These are phyloP conservation scores for Drosophila villosipedis DNA, from an alignment of 2,888 invertebrate species.

Conservation along the genomic window DNA sequence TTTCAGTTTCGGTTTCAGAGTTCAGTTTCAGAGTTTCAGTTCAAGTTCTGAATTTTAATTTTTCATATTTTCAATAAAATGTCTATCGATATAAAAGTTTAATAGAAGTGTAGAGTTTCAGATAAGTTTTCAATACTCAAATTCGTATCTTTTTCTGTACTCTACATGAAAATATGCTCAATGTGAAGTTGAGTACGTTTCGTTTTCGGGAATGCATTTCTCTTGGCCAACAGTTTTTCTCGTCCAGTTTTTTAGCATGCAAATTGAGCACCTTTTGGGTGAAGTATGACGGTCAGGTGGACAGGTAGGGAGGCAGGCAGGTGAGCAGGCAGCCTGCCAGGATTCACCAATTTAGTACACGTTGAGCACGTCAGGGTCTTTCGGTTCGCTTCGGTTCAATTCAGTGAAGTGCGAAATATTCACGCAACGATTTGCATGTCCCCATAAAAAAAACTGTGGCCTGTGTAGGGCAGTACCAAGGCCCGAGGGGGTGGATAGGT, in stretches of 20 bases:
- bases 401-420: slow-evolving; percentile 77
- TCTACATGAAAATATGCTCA: not conserved
- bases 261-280: slow-evolving; percentile 45
- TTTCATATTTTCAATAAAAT: not conserved
- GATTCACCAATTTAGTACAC: slow-evolving; percentile 11
- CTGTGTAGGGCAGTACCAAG: not conserved
- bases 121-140: not conserved
- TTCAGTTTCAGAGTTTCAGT: not conserved
- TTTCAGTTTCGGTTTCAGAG: not conserved
- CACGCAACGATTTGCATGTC: slow-evolving; percentile 74
- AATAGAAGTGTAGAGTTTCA: not conserved
- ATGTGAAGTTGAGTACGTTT: not conserved
- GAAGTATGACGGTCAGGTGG: not conserved
- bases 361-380: slow-evolving; percentile 20
- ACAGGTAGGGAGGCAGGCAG: not conserved
- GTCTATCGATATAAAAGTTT: not conserved
- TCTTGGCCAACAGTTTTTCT: slow-evolving; percentile 11
- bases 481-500: not conserved
- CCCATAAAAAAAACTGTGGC: slow-evolving; percentile 40
- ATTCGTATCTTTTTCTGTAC: not conserved
- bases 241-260: slow-evolving; percentile 31
- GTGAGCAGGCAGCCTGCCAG: slow-evolving; percentile 3
- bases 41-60: not conserved
- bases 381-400: slow-evolving; percentile 38
- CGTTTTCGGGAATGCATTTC: slow-evolving; percentile 4